Evolutionary conservation across 2,113 vertebrate genomes (phyloP), one percentile per base, ranked within the genome.

Genomic region (Hiodon alosoides): DNA sequence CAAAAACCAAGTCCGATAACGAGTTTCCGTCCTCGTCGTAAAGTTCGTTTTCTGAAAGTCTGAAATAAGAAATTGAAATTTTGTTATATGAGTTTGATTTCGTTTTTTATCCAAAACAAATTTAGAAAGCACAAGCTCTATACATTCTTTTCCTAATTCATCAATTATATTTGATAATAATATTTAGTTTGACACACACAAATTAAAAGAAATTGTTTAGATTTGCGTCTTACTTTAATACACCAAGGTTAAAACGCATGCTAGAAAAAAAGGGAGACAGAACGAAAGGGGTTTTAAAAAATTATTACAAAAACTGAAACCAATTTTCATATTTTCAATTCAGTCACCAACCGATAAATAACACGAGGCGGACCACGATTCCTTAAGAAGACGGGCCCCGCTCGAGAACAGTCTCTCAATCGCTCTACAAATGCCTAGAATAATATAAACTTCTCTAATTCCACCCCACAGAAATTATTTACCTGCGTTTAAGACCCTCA

Each of bases 1-100:
- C 94, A 7, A 95, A 96, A 59, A 91, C 90, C 86, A 95, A 91
- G 85, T 96, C 94, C 68, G 87, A 91, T 83, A 95, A 89, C 5
- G 91, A 90, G 82, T 94, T 94, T 62, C 94, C 97, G 59, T 97
- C 94, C 76, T 95, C 93, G 76, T 96, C 93, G 83, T 96, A 98
- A 58, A 90, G 91, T 82, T 95, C 92, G 81, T 96, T 95, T 80
- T 95, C 95, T 31, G 31, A 31, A 83, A 96, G 90, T 92, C 97
- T 98, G 90, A 17, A 80, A 84, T 78, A 66, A 77, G 16, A 75
- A 76, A 76, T 66, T 74, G 4, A 78, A 79, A 47, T 31, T 61
- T 62, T 75, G 17, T 9, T 68, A 71, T 69, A 57, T 61, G 54
- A 53, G 48, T 78, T 31, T 31, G 31, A 31, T 31, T 31, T 31